Base-by-base conservation (phyloP, 1,140 invertebrate species). In the Popillia japonica region DNA sequence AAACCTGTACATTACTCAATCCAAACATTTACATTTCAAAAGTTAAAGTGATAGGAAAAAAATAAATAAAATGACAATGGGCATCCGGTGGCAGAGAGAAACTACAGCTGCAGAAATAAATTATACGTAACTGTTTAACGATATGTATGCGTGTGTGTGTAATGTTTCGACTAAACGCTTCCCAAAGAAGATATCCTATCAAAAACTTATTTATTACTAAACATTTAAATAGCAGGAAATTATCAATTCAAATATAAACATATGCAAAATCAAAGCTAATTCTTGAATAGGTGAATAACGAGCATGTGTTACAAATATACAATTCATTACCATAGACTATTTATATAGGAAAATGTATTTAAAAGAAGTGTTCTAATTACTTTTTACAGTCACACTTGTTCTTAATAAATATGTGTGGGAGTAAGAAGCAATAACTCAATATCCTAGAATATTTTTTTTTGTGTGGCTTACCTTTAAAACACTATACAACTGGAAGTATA, bases 51-150 rank as follows among this genome's bases (percentile, higher is more conserved):
- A 11, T 64, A 75, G 17, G 48, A 75, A 48, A 75, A n/a, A n/a
- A n/a, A n/a, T n/a, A 75, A 48, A 75, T 75, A 75, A 75, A 48
- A 48, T 42, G 74, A 75, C 74, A 75, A 75, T 75, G 42, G 10
- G 20, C 74, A 75, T 75, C 74, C 74, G 40, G 74, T 75, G 44
- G 22, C 20, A 20, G n/a, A 75, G 40, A 75, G 42, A 48, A 48
- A 9, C 14, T 73, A 27, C 72, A 73, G 72, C 72, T 73, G 72
- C n/a, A 20, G 61, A 27, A 48, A 64, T 64, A n/a, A n/a, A n/a
- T n/a, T n/a, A n/a, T n/a, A n/a, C 6, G 61, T 64, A 64, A 64
- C 23, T 27, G 10, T 64, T 64, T 14, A 48, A 48, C 44, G 44
- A 48, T 48, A n/a, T 48, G 17, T 48, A 48, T 48, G 10, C 17